Conservation (phyloP, 1,140 invertebrate species). For the Pogonognathellus flavescens region DNA sequence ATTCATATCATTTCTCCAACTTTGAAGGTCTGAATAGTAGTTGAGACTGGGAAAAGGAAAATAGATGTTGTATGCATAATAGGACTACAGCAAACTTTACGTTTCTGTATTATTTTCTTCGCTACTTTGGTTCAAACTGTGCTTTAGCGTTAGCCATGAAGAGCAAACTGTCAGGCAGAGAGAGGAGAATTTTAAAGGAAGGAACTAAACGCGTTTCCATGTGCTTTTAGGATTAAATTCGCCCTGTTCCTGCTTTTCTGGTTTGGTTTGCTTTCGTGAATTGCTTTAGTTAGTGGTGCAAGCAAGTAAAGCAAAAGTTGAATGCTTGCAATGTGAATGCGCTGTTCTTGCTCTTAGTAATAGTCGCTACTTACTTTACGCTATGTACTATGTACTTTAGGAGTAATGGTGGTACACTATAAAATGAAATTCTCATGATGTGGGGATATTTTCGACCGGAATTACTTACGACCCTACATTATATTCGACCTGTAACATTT, state of each 20-base stretch:
- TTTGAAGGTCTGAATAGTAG: slow-evolving; percentile 41
- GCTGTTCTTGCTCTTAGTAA: too few relatives aligned
- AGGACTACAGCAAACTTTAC: slow-evolving; percentile 29
- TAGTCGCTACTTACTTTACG: background rate
- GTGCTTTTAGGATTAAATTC: slow-evolving; percentile 61
- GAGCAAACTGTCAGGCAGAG: slow-evolving; percentile 37
- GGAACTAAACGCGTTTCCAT: slow-evolving; percentile 61
- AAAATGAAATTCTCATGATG: background rate
- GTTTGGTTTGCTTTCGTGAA: slow-evolving; percentile 26
- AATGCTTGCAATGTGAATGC: slow-evolving; percentile 5
- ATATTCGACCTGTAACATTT: too few relatives aligned
- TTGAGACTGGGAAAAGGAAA: background rate
- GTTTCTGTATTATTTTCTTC: background rate
- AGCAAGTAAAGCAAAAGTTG: slow-evolving; percentile 2
- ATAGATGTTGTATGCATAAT: background rate
- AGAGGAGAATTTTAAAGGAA: slow-evolving; percentile 42
- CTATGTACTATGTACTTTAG: slow-evolving; percentile 2
- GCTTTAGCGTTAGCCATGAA: slow-evolving; percentile 6
- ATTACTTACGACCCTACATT: too few relatives aligned
- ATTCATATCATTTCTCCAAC: background rate
- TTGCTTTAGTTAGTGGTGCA: slow-evolving; percentile 13
- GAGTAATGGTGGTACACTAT: background rate
- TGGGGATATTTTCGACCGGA: too few relatives aligned
- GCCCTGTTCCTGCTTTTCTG: slow-evolving; percentile 10
- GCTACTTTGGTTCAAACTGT: slow-evolving; percentile 7